Evolutionary conservation across 2,888 invertebrate genomes (phyloP).

Genomic region (Philonicus albiceps): DNA sequence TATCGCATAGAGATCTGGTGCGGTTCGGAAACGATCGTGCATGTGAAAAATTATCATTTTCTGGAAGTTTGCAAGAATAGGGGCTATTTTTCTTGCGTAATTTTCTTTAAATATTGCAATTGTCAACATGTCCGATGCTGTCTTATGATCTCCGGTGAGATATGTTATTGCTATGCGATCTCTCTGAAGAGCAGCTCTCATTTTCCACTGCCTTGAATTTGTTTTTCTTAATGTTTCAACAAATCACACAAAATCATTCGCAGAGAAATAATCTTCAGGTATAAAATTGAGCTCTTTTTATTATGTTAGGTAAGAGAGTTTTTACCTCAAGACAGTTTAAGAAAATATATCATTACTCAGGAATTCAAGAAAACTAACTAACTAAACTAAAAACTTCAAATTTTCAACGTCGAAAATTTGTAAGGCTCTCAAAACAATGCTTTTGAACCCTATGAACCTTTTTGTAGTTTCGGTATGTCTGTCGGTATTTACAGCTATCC

Average conservation of each 20-base stretch:
- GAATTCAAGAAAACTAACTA: too few species aligned
- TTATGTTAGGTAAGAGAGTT: not conserved
- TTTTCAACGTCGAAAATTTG: too few species aligned
- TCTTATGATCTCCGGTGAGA: not conserved
- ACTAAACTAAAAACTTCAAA: too few species aligned
- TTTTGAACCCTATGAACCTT: too few species aligned
- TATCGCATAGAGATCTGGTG: not conserved
- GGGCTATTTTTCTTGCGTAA: not conserved
- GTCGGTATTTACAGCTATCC: too few species aligned
- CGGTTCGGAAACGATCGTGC: not conserved
- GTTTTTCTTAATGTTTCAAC: not conserved
- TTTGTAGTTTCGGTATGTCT: too few species aligned
- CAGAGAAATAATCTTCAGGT: not conserved
- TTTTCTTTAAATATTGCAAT: not conserved
- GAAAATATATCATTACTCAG: not conserved
- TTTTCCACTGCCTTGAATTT: slow-evolving; percentile 1
- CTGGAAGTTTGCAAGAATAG: not conserved
- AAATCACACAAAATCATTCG: not conserved
- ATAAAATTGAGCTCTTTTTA: not conserved
- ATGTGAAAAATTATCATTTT: slow-evolving; percentile 15
- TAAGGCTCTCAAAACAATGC: too few species aligned
- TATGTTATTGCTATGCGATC: not conserved
- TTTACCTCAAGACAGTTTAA: not conserved
- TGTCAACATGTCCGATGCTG: slow-evolving; percentile 1
- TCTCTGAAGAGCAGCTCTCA: not conserved